Conservation (phyloP, 2,797 vertebrate genomes). For the Bovichtus diacanthus region DNA sequence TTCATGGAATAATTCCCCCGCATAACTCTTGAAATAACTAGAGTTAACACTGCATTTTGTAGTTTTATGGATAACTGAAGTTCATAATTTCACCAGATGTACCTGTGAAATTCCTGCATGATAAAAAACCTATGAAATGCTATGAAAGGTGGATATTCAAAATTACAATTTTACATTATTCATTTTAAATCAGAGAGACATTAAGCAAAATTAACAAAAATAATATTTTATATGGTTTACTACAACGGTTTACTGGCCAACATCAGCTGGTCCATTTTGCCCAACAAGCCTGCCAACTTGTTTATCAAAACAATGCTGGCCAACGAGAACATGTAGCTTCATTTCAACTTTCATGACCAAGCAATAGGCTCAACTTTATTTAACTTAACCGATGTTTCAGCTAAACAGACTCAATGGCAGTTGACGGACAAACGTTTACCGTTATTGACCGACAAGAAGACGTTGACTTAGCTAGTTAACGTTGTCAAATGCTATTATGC, state of each 20-base stretch:
- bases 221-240: too few relatives aligned
- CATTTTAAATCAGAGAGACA: not conserved
- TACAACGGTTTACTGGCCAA: too few relatives aligned
- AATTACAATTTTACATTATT: not conserved
- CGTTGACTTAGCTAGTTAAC: constrained; percentile 33
- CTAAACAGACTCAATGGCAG: not conserved
- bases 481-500: constrained; percentile 13
- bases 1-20: not conserved
- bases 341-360: constrained; percentile 18
- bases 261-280: not conserved
- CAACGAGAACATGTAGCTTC: not conserved
- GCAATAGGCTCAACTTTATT: not conserved
- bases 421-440: not conserved
- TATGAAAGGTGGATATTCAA: not conserved
- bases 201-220: not conserved
- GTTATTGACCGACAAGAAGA: constrained; percentile 9
- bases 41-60: not conserved
- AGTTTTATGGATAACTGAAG: not conserved
- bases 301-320: constrained; percentile 16
- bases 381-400: not conserved
- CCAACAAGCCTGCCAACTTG: constrained; percentile 15
- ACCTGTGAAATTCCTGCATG: not conserved
- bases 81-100: not conserved
- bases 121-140: not conserved
- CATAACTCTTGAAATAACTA: not conserved